A percentile compares a stretch with the other conserved stretches of the same genome.
These are phyloP conservation scores for Hemibagrus guttatus DNA, from an alignment of 2,797 vertebrate species.

Conservation along the genomic window DNA sequence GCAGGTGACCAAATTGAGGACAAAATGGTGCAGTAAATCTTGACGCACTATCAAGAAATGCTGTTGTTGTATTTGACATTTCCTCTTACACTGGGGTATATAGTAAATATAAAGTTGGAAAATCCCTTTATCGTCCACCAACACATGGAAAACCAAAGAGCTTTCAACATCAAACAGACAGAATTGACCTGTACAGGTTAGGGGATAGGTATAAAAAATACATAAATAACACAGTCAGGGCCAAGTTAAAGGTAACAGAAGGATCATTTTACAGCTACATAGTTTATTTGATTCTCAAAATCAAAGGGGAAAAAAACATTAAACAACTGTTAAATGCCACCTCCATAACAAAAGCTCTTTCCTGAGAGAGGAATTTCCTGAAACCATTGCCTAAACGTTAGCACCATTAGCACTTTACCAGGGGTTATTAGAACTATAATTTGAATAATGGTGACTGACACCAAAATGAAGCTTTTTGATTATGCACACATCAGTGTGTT, in stretches of 20 bases:
- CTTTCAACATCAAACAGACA: neutral
- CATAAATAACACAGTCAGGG: neutral
- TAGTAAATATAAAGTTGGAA: conserved; percentile 5
- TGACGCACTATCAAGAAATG: neutral
- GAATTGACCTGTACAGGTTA: conserved; percentile 6
- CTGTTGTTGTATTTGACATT: neutral
- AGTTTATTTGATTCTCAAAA: neutral
- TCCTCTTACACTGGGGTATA: neutral
- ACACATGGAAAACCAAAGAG: neutral
- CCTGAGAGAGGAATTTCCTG: neutral
- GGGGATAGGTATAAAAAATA: neutral
- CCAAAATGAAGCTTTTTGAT: neutral
- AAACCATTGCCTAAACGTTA: neutral
- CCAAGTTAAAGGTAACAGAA: neutral
- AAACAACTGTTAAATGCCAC: neutral
- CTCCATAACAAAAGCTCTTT: neutral
- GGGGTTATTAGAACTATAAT: neutral
- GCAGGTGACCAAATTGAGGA: neutral
- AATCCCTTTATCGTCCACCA: neutral
- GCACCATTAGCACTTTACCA: neutral
- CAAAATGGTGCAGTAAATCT: neutral
- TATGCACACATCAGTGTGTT: neutral
- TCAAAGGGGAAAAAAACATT: neutral
- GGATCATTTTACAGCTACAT: neutral
- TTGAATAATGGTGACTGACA: neutral